These are phyloP conservation scores for Arenaria interpres DNA, from an alignment of 2,113 vertebrate genomes.

Conservation along the genomic window DNA sequence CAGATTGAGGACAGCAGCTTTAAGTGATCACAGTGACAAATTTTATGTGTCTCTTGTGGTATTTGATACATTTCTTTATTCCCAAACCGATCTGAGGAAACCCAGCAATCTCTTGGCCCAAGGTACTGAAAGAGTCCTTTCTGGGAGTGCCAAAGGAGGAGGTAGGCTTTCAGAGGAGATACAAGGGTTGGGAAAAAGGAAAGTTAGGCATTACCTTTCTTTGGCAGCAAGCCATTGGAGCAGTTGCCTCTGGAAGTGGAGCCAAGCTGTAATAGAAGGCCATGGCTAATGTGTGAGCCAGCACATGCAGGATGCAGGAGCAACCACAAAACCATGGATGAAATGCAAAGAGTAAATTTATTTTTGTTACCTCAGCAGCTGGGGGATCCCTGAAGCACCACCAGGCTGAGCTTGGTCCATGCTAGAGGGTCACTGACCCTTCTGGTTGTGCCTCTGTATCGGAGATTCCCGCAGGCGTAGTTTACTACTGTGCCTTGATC, in stretches of 20 bases:
- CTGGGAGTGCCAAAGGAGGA: not conserved
- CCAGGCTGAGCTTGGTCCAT: not conserved
- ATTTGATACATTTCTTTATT: not conserved
- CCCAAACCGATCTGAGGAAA: not conserved
- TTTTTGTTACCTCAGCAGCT: not conserved
- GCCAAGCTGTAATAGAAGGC: not conserved
- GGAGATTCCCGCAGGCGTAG: not conserved
- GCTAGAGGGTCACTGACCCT: not conserved
- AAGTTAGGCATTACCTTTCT: not conserved
- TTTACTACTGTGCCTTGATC: not conserved
- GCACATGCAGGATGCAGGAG: not conserved
- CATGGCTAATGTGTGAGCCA: not conserved
- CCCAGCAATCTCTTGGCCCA: not conserved
- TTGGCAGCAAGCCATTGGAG: not conserved
- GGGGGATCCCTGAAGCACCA: not conserved
- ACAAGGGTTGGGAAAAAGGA: accelerated
- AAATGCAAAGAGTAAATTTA: not conserved
- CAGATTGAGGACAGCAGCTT: not conserved
- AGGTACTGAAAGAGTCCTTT: not conserved
- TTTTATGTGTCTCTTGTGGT: not conserved
- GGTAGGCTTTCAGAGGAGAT: not conserved
- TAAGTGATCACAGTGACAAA: not conserved
- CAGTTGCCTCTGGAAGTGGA: not conserved
- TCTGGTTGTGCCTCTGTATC: not conserved
- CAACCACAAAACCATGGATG: not conserved